Evolutionary conservation across 2,888 invertebrate species (phyloP), one percentile per base, ranked within the genome.

Genomic region (Melieria crassipennis): DNA sequence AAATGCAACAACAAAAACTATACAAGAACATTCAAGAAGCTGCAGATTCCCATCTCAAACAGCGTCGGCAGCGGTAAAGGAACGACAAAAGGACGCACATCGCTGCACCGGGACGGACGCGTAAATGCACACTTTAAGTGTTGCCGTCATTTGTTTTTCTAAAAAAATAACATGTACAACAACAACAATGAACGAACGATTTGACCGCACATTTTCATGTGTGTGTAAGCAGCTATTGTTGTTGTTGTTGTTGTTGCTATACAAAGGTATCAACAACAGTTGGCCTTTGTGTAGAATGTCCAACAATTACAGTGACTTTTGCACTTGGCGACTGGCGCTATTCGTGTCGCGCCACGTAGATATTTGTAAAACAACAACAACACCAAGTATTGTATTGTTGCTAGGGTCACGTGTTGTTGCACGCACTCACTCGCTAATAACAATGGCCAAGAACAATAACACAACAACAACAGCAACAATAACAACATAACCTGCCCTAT

Each of bases 301-400:
- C 57, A 46, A 67, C 69, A 70, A 72, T 74, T 74, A 72, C 74
- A 72, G 68, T 66, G 64, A 65, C 72, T 74, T 74, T 74, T 69
- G 70, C 74, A 68, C 74, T 74, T 70, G 56, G 55, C 52, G 56
- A 50, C 46, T 70, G 72, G 70, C 62, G 71, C 68, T 70, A 71
- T 71, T 71, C 70, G 72, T 70, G 71, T 71, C 47, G 63, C 69
- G 46, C 13, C 9, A 13, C 56, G 55, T 46, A 4, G 46, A 48
- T 5, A 13, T 11, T 30, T 57, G 57, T 50, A 13, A n/a, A 4
- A 1, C 30, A 30, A 30, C 30, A 30, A 30, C 30, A 30, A 30
- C 30, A 30, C 2, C 30, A 30, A 30, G 30, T 2, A 30, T 30
- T 30, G 30, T 30, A 30, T 30, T 30, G 30, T 3, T 30, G 30